phyloP scores from a whole-genome alignment of 2,888 invertebrate species.

The Erebia ligea region DNA sequence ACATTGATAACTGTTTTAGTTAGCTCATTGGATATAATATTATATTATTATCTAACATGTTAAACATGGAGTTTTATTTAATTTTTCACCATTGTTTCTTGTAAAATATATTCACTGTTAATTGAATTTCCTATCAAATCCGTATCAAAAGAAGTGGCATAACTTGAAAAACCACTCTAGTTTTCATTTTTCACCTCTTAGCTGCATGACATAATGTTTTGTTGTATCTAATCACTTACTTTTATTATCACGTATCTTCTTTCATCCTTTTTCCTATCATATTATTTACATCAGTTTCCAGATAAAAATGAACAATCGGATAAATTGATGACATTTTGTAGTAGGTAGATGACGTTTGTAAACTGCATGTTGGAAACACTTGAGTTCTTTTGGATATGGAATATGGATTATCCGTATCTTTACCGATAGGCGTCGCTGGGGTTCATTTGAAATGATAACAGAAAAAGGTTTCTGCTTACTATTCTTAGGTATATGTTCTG shows the following conservation, averaged over 20 bases:
- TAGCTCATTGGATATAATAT: background rate
- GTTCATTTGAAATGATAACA: background rate
- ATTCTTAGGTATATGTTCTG: too few relatives aligned
- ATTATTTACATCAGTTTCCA: background rate
- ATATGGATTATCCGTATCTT: background rate
- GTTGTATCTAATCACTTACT: background rate
- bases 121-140: background rate
- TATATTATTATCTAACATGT: background rate
- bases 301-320: background rate
- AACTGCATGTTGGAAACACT: background rate
- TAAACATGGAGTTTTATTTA: background rate
- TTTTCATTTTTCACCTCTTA: background rate
- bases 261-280: background rate
- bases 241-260: background rate
- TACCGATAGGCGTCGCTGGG: background rate
- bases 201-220: background rate
- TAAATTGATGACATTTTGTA: conserved; percentile 1
- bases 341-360: background rate
- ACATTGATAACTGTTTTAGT: conserved; percentile 11
- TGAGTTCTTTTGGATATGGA: background rate
- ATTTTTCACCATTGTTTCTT: background rate
- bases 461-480: too few relatives aligned
- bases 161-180: background rate
- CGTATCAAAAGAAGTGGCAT: background rate
- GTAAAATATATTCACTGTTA: background rate